Conservation (phyloP, 2,888 invertebrate genomes). For the Desoria tigrina region DNA sequence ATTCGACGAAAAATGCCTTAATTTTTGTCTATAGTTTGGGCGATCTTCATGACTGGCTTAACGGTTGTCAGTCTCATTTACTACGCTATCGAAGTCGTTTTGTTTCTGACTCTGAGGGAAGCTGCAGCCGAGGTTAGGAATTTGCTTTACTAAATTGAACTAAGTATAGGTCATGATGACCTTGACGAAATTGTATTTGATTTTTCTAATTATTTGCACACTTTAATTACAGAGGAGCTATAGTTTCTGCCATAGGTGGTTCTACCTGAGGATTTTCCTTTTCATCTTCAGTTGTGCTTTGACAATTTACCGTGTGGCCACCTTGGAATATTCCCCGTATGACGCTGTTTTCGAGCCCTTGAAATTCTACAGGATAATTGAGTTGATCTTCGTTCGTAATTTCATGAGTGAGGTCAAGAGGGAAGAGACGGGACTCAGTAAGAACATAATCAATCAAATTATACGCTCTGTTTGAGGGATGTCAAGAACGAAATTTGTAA, state of each 20-base stretch:
- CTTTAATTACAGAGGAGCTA: slow-evolving; percentile 43
- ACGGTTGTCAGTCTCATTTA: slow-evolving; percentile 38
- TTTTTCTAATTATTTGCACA: slow-evolving; percentile 13
- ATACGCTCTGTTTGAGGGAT: slow-evolving; percentile 30
- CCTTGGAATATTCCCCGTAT: slow-evolving; percentile 42
- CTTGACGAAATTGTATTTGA: background rate
- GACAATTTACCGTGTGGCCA: slow-evolving; percentile 40
- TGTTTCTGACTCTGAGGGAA: slow-evolving; percentile 42
- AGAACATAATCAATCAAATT: slow-evolving; percentile 44
- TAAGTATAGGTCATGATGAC: too few relatives aligned
- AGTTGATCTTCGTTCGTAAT: slow-evolving; percentile 42
- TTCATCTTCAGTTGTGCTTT: slow-evolving; percentile 33
- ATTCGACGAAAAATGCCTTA: too few relatives aligned
- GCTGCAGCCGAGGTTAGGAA: slow-evolving; percentile 39
- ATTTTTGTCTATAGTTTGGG: slow-evolving; percentile 38
- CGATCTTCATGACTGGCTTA: slow-evolving; percentile 39
- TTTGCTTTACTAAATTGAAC: too few relatives aligned
- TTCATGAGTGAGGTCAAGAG: slow-evolving; percentile 43
- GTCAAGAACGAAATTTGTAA: background rate
- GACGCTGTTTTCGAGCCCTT: slow-evolving; percentile 45
- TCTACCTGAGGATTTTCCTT: slow-evolving; percentile 38
- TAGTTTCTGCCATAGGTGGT: slow-evolving; percentile 43
- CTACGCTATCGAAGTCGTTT: slow-evolving; percentile 44
- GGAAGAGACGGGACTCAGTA: slow-evolving; percentile 37
- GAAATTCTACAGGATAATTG: slow-evolving; percentile 41